A percentile compares a stretch with the other conserved stretches of the same genome.
These are phyloP conservation scores for Sinelater perroti DNA, from an alignment of 2,888 invertebrate species.

Conservation along the genomic window DNA sequence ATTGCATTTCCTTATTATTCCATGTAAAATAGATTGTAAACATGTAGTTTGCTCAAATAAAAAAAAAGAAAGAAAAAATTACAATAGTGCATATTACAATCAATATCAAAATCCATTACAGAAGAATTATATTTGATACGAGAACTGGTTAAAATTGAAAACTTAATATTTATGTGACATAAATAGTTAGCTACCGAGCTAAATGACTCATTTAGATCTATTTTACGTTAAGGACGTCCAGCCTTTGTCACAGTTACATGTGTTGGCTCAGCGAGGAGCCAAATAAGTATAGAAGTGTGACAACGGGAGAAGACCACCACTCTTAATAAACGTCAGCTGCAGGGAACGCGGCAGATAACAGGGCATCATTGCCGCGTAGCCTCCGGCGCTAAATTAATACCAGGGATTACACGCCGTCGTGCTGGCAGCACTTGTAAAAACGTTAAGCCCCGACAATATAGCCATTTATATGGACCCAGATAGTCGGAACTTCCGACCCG, in stretches of 20 bases:
- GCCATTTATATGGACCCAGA: conserved; percentile 29
- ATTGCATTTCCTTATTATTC: no score
- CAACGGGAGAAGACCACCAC: conserved; percentile 10
- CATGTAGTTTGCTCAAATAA: no score
- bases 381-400: conserved; percentile 30
- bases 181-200: no score
- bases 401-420: conserved; percentile 27
- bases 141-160: no score
- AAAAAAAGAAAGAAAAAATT: no score
- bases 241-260: background rate
- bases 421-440: conserved; percentile 31
- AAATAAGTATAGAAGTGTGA: conserved; percentile 6
- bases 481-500: conserved; percentile 29
- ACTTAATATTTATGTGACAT: no score
- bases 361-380: conserved; percentile 22
- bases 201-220: no score
- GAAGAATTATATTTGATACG: no score
- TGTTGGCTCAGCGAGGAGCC: background rate
- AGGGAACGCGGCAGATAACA: conserved; percentile 27
- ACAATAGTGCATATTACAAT: no score
- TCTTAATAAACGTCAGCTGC: conserved; percentile 33
- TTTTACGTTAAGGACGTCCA: background rate
- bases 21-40: no score
- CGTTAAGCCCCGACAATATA: conserved; percentile 14
- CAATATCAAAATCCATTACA: no score